Evolutionary conservation across 2,888 invertebrate species (phyloP).

Genomic region (Mystacides longicornis): DNA sequence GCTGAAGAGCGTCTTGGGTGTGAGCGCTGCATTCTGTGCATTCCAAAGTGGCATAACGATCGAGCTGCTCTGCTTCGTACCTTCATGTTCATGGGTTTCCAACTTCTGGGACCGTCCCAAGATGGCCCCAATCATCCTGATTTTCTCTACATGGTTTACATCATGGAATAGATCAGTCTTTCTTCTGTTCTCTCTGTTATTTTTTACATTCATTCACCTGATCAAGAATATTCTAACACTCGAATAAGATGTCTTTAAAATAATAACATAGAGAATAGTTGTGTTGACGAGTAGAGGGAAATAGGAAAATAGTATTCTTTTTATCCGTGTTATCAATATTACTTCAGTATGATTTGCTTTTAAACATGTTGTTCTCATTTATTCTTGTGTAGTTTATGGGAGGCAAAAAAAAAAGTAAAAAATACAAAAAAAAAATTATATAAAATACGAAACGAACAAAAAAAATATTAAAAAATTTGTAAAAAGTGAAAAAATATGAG

Average conservation of each 20-base stretch:
- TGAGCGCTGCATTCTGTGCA: constrained; percentile 56
- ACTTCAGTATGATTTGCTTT: background rate
- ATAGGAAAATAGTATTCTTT: constrained; percentile 2
- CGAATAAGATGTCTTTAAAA: background rate
- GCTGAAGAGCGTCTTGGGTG: constrained; percentile 89
- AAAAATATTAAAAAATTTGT: constrained; percentile 20
- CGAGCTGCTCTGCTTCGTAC: constrained; percentile 84
- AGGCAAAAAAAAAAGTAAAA: constrained; percentile 26
- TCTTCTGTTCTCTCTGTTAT: background rate
- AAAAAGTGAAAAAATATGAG: constrained; percentile 11
- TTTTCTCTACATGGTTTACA: constrained; percentile 44
- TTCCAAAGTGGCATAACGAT: constrained; percentile 76
- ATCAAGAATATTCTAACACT: no score
- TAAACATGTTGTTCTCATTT: background rate
- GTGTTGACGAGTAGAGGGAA: background rate
- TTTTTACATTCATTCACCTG: background rate
- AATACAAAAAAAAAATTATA: constrained; percentile 25
- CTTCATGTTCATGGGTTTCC: constrained; percentile 96
- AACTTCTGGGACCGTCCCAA: constrained; percentile 74
- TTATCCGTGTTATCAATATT: background rate
- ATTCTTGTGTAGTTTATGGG: background rate
- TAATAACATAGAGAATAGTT: background rate
- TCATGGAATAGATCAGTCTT: constrained; percentile 35
- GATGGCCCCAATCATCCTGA: constrained; percentile 57
- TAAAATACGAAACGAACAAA: constrained; percentile 26